Percentiles rank a stretch among this genome's conserved stretches.
These are phyloP conservation scores for Boloria euphrosyne DNA, from an alignment of 2,888 invertebrate genomes.

Conservation along the genomic window DNA sequence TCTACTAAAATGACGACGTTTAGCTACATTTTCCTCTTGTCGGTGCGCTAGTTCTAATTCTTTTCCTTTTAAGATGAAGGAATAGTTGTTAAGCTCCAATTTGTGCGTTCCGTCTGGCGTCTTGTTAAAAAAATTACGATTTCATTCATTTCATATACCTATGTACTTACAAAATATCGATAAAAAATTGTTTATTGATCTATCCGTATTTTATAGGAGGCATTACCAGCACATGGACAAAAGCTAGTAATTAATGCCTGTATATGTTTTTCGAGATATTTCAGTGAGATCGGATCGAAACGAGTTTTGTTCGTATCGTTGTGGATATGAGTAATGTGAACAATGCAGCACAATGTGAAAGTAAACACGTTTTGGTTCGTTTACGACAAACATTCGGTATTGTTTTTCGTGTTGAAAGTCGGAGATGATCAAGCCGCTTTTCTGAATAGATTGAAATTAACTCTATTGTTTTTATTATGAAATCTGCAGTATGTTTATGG, in stretches of 20 bases:
- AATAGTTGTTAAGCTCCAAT: constrained; percentile 1
- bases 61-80: constrained; percentile 5
- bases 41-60: background rate
- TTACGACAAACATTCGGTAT: constrained; percentile 29
- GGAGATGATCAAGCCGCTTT: constrained; percentile 16
- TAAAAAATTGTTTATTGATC: background rate
- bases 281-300: constrained; percentile 28
- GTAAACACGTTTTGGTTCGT: constrained; percentile 34
- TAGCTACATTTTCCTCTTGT: constrained; percentile 7
- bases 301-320: constrained; percentile 29
- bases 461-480: constrained; percentile 5
- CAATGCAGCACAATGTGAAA: constrained; percentile 35
- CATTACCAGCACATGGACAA: constrained; percentile 2
- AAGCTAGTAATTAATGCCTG: constrained; percentile 26
- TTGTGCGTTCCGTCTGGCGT: background rate
- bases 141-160: background rate
- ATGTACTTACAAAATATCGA: background rate
- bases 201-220: too few relatives aligned
- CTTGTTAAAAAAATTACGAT: constrained; percentile 3
- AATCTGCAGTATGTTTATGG: background rate
- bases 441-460: constrained; percentile 20
- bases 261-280: constrained; percentile 26
- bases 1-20: background rate
- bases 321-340: constrained; percentile 43
- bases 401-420: constrained; percentile 21